Evolutionary conservation across 2,888 invertebrate genomes (phyloP).

Genomic region (Boloria selene): DNA sequence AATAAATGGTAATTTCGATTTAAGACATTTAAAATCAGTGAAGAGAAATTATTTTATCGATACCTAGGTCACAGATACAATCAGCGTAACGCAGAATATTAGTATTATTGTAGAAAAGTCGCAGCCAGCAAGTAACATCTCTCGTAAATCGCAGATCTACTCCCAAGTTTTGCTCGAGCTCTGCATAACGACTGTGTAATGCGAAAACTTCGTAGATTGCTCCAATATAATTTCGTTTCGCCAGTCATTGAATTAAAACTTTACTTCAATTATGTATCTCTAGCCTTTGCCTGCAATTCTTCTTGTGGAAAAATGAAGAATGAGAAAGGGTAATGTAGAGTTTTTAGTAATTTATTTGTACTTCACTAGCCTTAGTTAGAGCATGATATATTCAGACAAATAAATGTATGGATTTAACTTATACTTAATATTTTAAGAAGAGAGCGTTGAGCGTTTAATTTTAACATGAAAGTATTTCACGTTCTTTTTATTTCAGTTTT

Average conservation of each 20-base stretch:
- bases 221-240: slow-evolving; percentile 26
- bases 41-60: too few relatives aligned
- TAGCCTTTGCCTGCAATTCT: not conserved
- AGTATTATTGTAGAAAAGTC: slow-evolving; percentile 14
- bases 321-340: not conserved
- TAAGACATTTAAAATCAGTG: too few relatives aligned
- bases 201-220: slow-evolving; percentile 27
- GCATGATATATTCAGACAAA: too few relatives aligned
- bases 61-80: not conserved
- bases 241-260: slow-evolving; percentile 21
- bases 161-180: slow-evolving; percentile 4
- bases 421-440: too few relatives aligned
- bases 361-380: too few relatives aligned
- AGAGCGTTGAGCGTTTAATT: too few relatives aligned
- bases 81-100: slow-evolving; percentile 3
- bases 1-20: too few relatives aligned
- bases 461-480: too few relatives aligned
- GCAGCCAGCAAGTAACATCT: slow-evolving; percentile 6
- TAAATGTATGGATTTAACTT: too few relatives aligned
- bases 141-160: slow-evolving; percentile 16
- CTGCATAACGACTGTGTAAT: slow-evolving; percentile 22
- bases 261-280: slow-evolving; percentile 13
- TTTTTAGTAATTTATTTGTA: too few relatives aligned
- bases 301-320: not conserved
- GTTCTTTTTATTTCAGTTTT: too few relatives aligned